Evolutionary conservation across 2,888 invertebrate genomes (phyloP), one percentile per base, ranked within the genome.

Genomic region (Crocallis elinguaria): DNA sequence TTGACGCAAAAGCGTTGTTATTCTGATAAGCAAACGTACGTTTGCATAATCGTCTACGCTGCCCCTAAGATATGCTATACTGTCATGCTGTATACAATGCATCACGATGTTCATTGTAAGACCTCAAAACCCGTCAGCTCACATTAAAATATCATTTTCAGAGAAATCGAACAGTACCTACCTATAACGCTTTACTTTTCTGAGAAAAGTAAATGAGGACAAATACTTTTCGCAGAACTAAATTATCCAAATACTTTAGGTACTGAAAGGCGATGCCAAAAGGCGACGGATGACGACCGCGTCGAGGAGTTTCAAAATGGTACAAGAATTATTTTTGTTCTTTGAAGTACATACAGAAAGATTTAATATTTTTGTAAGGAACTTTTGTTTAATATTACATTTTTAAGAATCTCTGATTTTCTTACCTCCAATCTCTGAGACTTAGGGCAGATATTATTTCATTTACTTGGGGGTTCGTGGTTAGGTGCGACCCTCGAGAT

Each of bases 171-270:
- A 23, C 23, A 49, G 17, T 27, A 30, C 37, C n/a, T n/a, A n/a
- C n/a, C n/a, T n/a, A n/a, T n/a, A n/a, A 38, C 17, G 37, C 29
- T 19, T 42, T 45, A 43, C 38, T 21, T 33, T 58, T 38, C 41
- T 38, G 35, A 60, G 44, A 52, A 42, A 36, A 51, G 44, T 49
- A 52, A 65, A 67, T 19, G 68, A 66, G 64, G 59, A 60, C 64
- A 65, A 56, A 57, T 49, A 46, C 53, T 52, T 38, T 50, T 30
- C 46, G 56, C 39, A 29, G 60, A 64, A 74, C 71, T 59, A 63
- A 63, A 62, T 57, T 57, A 55, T 62, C 49, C 57, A 51, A 60
- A 57, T 57, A 58, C 42, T 57, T 60, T 52, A 21, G 19, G 55
- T 39, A 25, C 32, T 30, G 32, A 52, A 49, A 42, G 37, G 44